These are phyloP conservation scores for Arrhopalites spinosus DNA, from an alignment of 2,888 invertebrate species.

Conservation along the genomic window DNA sequence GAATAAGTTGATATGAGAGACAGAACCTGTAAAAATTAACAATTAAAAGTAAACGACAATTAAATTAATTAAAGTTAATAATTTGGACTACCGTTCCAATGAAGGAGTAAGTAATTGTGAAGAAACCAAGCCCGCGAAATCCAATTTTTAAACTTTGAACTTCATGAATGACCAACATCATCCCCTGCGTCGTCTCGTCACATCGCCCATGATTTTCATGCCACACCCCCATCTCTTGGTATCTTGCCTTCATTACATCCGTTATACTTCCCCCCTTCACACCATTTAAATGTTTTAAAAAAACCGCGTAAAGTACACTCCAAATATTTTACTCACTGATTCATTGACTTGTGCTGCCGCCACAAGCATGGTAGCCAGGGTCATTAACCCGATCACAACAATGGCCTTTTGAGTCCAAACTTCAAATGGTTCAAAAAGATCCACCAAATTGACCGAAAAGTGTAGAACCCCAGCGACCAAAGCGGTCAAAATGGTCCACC, in stretches of 20 bases:
- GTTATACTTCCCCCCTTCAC: neutral
- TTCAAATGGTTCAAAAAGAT: neutral
- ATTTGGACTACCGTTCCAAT: constrained; percentile 37
- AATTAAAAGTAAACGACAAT: no score
- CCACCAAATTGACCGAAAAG: constrained; percentile 14
- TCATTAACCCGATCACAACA: neutral
- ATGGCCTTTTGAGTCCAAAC: neutral
- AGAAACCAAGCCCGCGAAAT: constrained; percentile 23
- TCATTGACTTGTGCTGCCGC: constrained; percentile 3
- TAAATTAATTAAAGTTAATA: no score
- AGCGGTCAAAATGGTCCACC: neutral
- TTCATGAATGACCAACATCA: constrained; percentile 15
- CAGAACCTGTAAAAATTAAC: neutral
- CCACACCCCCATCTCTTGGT: neutral
- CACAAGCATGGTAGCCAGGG: neutral
- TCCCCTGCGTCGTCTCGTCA: constrained; percentile 23
- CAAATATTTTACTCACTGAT: neutral
- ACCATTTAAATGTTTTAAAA: no score
- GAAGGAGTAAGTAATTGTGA: constrained; percentile 34
- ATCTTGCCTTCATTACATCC: neutral
- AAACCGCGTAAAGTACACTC: no score
- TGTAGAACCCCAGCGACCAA: constrained; percentile 1
- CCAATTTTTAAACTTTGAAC: constrained; percentile 20
- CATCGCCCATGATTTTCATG: neutral
- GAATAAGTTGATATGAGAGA: constrained; percentile 22